Evolutionary conservation across 1,140 invertebrate genomes (phyloP).

Genomic region (Vanessa atalanta): DNA sequence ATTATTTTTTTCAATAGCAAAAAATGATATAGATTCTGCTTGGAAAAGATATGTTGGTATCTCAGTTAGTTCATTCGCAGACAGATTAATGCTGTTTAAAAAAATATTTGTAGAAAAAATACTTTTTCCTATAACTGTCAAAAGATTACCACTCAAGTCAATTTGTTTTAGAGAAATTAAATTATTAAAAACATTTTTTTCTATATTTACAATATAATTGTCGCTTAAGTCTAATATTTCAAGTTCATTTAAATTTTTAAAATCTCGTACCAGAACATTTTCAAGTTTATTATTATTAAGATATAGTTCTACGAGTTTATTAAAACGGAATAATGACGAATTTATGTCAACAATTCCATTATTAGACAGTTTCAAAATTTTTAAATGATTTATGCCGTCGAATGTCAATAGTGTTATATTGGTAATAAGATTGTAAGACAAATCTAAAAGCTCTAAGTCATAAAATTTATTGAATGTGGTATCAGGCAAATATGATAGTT

Average conservation of each 20-base stretch:
- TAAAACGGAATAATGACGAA: constrained; percentile 51
- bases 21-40: constrained; percentile 45
- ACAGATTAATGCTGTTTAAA: constrained; percentile 48
- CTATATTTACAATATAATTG: constrained; percentile 48
- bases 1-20: constrained; percentile 48
- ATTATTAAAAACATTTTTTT: constrained; percentile 45
- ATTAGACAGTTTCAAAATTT: constrained; percentile 42
- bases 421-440: constrained; percentile 54
- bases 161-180: constrained; percentile 40
- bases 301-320: constrained; percentile 41
- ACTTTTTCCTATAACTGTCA: constrained; percentile 44
- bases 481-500: constrained; percentile 45
- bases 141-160: constrained; percentile 49
- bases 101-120: constrained; percentile 39
- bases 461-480: constrained; percentile 42
- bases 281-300: constrained; percentile 51
- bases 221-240: constrained; percentile 45
- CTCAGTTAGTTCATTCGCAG: constrained; percentile 45
- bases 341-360: constrained; percentile 52
- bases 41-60: constrained; percentile 52
- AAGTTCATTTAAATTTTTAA: constrained; percentile 44
- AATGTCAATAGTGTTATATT: constrained; percentile 41
- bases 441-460: constrained; percentile 46
- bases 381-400: constrained; percentile 49
- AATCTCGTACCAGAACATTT: constrained; percentile 39